Conservation (phyloP, 2,888 invertebrate species). For the Pelosia muscerda region DNA sequence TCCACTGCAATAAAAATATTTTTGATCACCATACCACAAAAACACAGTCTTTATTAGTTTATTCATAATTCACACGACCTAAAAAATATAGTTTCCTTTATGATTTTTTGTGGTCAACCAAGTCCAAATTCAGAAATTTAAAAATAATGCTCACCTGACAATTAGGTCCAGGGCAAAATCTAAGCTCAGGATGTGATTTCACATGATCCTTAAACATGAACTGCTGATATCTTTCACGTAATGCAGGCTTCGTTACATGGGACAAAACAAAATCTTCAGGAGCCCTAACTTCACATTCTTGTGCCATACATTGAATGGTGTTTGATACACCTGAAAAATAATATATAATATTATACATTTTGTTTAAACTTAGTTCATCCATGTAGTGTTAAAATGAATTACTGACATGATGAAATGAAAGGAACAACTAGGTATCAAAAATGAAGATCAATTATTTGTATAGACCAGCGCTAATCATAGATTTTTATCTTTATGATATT, state of each 20-base stretch:
- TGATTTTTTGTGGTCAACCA: neutral
- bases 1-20: constrained; percentile 76
- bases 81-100: too few species aligned
- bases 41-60: neutral
- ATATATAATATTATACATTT: neutral
- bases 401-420: too few species aligned
- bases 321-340: constrained; percentile 88
- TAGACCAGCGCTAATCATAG: too few species aligned
- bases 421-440: too few species aligned
- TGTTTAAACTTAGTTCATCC: too few species aligned
- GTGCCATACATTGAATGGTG: constrained; percentile 99
- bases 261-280: constrained; percentile 98
- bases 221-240: constrained; percentile 97
- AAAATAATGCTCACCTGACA: constrained; percentile 89
- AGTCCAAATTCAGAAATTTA: neutral
- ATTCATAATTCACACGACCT: neutral
- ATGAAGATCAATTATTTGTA: too few species aligned
- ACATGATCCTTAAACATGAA: constrained; percentile 99
- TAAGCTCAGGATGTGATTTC: constrained; percentile 95
- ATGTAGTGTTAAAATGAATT: too few species aligned
- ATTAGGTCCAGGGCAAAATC: constrained; percentile 98
- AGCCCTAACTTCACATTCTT: constrained; percentile 96
- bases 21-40: neutral
- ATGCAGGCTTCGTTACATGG: constrained; percentile 92
- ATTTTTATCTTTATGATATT: too few species aligned